Percentiles rank a stretch among this genome's conserved stretches.
Evolutionary conservation across 2,113 vertebrate genomes (phyloP).

Genomic region (Zosterops hypoxanthus): DNA sequence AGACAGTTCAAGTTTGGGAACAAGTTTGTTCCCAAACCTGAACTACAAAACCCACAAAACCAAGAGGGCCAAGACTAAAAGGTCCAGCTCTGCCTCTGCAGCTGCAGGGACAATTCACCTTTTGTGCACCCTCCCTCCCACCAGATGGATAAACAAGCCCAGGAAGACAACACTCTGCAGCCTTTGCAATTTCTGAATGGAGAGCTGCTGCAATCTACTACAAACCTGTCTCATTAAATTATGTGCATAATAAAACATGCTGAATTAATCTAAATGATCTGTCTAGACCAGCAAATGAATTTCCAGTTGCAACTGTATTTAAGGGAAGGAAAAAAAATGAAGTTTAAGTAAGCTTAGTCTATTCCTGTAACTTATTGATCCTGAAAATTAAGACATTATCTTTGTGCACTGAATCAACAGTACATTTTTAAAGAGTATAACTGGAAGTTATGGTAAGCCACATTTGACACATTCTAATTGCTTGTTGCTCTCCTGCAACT

Average conservation of each 20-base stretch:
- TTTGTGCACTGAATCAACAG: not conserved
- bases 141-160: not conserved
- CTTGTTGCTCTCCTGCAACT: not conserved
- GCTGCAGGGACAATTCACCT: conserved; percentile 24
- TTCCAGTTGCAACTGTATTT: not conserved
- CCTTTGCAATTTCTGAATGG: not conserved
- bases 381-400: conserved; percentile 38
- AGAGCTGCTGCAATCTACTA: not conserved
- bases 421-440: not conserved
- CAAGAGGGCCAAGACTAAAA: not conserved
- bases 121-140: not conserved
- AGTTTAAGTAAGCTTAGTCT: not conserved
- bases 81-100: not conserved
- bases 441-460: not conserved
- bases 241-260: not conserved
- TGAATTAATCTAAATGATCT: not conserved
- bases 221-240: conserved; percentile 9
- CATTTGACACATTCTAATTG: conserved; percentile 21
- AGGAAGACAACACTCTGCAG: not conserved
- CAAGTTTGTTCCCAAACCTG: not conserved
- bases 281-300: conserved; percentile 1
- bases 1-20: not conserved
- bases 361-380: conserved; percentile 29
- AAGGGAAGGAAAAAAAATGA: not conserved
- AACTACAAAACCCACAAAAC: not conserved